Percentiles rank a stretch among this genome's conserved stretches.
Conservation (phyloP, 2,888 invertebrate species). For the Augochlorella aurata region DNA sequence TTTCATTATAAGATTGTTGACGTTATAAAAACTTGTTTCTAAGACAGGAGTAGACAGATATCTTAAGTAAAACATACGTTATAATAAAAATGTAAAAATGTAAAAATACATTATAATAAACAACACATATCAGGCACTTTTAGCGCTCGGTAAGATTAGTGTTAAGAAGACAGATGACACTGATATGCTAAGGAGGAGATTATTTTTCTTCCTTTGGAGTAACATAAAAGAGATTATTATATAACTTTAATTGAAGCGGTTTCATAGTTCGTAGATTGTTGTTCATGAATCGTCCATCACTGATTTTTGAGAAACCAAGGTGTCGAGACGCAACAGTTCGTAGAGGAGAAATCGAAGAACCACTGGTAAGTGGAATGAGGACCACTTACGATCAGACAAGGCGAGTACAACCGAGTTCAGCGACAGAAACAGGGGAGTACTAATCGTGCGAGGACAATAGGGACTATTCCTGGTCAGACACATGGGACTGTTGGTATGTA, state of each 20-base stretch:
- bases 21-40: too few relatives aligned
- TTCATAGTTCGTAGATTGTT: not conserved
- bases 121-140: too few relatives aligned
- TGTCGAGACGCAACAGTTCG: not conserved
- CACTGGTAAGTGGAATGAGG: not conserved
- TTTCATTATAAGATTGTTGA: too few relatives aligned
- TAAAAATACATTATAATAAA: too few relatives aligned
- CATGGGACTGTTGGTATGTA: slow-evolving; percentile 2
- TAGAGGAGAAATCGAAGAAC: not conserved
- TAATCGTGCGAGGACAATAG: not conserved
- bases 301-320: not conserved
- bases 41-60: too few relatives aligned
- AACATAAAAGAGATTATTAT: not conserved
- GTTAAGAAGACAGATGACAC: too few relatives aligned
- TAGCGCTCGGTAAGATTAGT: too few relatives aligned
- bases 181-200: too few relatives aligned
- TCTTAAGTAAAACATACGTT: too few relatives aligned
- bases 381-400: not conserved
- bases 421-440: not conserved
- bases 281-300: not conserved
- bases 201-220: too few relatives aligned
- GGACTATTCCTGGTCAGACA: slow-evolving; percentile 7
- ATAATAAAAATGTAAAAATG: too few relatives aligned
- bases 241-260: not conserved
- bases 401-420: not conserved